Base-by-base conservation (phyloP, 2,888 invertebrate genomes). In the Temnothorax ravouxi region DNA sequence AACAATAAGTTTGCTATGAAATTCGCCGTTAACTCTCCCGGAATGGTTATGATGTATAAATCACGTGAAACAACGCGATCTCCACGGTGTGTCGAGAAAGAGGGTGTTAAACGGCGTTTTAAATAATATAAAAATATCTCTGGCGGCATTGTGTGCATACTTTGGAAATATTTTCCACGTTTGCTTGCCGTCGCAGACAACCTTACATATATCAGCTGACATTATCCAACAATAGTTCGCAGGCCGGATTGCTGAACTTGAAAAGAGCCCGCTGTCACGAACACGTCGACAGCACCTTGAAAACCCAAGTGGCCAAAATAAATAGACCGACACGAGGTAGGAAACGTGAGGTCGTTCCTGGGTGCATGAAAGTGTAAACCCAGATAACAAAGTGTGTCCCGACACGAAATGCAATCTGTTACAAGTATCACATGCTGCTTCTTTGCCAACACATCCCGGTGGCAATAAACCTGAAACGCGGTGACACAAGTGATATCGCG, bases 401-500 rank as follows among this genome's bases (percentile, higher is more conserved):
- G 90, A 86, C 91, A 91, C 89, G 91, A 91, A 91, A 90, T 88
- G 89, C 87, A 90, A 90, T 90, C 90, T 88, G 91, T 91, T 88
- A 90, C 91, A 77, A 90, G 90, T 88, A 89, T 90, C 90, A 84
- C 91, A 85, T 79, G 88, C 86, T 86, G 90, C 86, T 89, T 91
- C 91, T 90, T 90, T 88, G 86, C 89, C 86, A 86, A 88, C 89
- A 90, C 88, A 86, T 90, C 88, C 88, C 83, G 85, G 71, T 76
- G 86, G 87, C 91, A 88, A 89, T 90, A 90, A 90, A 90, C 89
- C 85, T 88, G 88, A 71, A 88, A 90, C 89, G 86, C 84, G 86
- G 88, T 84, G 89, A 89, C 89, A 89, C 90, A 90, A 88, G 86
- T 84, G 90, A 89, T 89, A 88, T 87, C 88, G 87, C 85, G 76